phyloP scores from a whole-genome alignment of 2,888 invertebrate genomes.

The Rhingia campestris region DNA sequence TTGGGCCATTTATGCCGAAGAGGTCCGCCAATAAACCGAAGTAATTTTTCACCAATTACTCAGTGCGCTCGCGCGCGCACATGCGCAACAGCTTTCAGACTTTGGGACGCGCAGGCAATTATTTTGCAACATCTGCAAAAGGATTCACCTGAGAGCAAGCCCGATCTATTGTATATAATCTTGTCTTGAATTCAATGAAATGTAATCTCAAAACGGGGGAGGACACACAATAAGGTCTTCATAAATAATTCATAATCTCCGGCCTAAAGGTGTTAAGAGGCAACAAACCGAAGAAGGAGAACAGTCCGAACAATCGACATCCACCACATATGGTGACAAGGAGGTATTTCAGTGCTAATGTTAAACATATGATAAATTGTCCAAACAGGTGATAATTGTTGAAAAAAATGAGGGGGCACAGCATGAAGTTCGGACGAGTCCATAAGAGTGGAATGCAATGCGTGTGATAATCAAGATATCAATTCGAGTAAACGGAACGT shows the following conservation, averaged over 20 bases:
- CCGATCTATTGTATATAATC: slow-evolving; percentile 25
- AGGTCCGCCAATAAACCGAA: slow-evolving; percentile 56
- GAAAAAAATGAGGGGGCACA: slow-evolving; percentile 44
- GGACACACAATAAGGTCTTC: slow-evolving; percentile 42
- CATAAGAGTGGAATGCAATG: slow-evolving; percentile 39
- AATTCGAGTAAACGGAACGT: slow-evolving; percentile 41
- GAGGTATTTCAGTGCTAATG: slow-evolving; percentile 61
- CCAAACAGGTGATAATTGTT: slow-evolving; percentile 74
- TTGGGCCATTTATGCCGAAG: slow-evolving; percentile 62
- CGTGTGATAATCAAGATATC: slow-evolving; percentile 67
- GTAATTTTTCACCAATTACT: slow-evolving; percentile 73
- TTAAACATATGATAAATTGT: slow-evolving; percentile 74
- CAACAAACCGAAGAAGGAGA: slow-evolving; percentile 30
- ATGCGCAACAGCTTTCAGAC: slow-evolving; percentile 52
- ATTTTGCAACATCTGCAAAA: slow-evolving; percentile 68
- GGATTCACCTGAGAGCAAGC: slow-evolving; percentile 32
- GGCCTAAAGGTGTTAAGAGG: slow-evolving; percentile 64
- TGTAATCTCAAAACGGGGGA: slow-evolving; percentile 61
- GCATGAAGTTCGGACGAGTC: slow-evolving; percentile 19
- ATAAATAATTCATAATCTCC: slow-evolving; percentile 71
- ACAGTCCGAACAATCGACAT: slow-evolving; percentile 12
- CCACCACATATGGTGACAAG: slow-evolving; percentile 52
- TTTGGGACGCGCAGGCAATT: slow-evolving; percentile 45
- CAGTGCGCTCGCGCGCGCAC: slow-evolving; percentile 26
- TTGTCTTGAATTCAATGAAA: slow-evolving; percentile 56